Evolutionary conservation across 1,140 invertebrate genomes (phyloP), one percentile per base, ranked within the genome.

Genomic region (Drosophila ananassae): DNA sequence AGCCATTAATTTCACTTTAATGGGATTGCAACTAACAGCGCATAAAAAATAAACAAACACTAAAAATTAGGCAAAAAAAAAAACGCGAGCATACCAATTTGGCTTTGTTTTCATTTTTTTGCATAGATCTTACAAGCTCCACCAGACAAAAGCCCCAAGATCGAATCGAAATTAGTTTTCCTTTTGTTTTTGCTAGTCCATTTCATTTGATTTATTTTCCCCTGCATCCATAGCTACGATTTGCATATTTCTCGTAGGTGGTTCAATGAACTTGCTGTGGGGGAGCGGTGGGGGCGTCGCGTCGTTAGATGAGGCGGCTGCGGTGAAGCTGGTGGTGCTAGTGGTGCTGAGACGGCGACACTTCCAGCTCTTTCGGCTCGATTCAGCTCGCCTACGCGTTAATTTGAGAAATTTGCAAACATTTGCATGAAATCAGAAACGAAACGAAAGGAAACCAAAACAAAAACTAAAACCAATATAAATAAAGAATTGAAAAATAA

Each of bases 201-300:
- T 64, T 51, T 52, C 57, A 79, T 76, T 81, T 80, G 76, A 60
- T 79, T 79, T 84, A 58, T 69, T 46, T 61, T 80, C 66, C 48
- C 62, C 57, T 63, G 64, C 61, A 50, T 82, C 75, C 72, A 89
- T 73, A 52, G 52, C 55, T 57, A 32, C 63, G 67, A 89, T 89
- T 89, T 89, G 83, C 83, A 89, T 89, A 89, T 89, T 89, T 79
- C 79, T 83, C 84, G 83, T 89, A 89, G 83, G 83, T 79, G 83
- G 83, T 89, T 89, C 83, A 89, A 73, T 89, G 83, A 89, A 89
- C 83, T 89, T 89, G 83, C 73, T 73, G 41, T 32, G 34, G 37
- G 66, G 56, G 52, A 48, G 58, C 77, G 63, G 46, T 73, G 81
- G 82, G 82, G 82, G 78, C 82, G 81, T 12, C 34, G 39, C n/a